Percentiles rank a stretch among this genome's conserved stretches.
Evolutionary conservation across 2,888 invertebrate genomes (phyloP).

Genomic region (Trisateles emortualis): DNA sequence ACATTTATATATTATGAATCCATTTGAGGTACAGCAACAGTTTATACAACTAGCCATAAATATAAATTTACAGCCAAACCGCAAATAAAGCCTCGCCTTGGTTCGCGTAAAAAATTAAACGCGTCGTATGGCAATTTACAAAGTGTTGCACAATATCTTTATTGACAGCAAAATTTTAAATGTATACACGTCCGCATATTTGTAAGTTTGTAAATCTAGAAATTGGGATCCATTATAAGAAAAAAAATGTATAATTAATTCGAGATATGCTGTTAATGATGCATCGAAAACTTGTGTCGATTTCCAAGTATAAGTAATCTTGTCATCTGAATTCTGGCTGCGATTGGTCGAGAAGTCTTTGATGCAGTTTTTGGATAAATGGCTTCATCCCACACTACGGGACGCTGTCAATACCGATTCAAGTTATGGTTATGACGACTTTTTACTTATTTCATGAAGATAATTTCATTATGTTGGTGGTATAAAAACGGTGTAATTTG

Average conservation of each 20-base stretch:
- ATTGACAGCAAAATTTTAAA: conserved; percentile 36
- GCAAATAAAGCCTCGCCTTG: conserved; percentile 76
- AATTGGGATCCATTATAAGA: conserved; percentile 42
- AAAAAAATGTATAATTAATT: conserved; percentile 74
- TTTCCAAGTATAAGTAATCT: conserved; percentile 85
- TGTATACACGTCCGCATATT: conserved; percentile 27
- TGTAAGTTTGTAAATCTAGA: conserved; percentile 50
- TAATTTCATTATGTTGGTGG: conserved; percentile 64
- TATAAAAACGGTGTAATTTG: conserved; percentile 46
- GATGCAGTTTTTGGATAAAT: conserved; percentile 79
- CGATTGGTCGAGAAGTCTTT: conserved; percentile 68
- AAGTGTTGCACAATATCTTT: conserved; percentile 51
- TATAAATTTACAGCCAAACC: conserved; percentile 74
- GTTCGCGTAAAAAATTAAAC: conserved; percentile 45
- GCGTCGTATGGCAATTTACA: conserved; percentile 16
- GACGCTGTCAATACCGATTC: conserved; percentile 59
- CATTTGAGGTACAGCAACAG: conserved; percentile 39
- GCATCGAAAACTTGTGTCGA: conserved; percentile 70
- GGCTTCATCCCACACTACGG: conserved; percentile 78
- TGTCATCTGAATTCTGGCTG: conserved; percentile 77
- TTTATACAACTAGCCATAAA: conserved; percentile 65
- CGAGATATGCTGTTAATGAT: conserved; percentile 82
- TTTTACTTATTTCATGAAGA: conserved; percentile 64
- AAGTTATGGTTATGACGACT: conserved; percentile 69
- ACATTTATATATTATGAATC: conserved; percentile 39